phyloP scores from a whole-genome alignment of 2,113 vertebrate species.

The Melanocharis versteri region DNA sequence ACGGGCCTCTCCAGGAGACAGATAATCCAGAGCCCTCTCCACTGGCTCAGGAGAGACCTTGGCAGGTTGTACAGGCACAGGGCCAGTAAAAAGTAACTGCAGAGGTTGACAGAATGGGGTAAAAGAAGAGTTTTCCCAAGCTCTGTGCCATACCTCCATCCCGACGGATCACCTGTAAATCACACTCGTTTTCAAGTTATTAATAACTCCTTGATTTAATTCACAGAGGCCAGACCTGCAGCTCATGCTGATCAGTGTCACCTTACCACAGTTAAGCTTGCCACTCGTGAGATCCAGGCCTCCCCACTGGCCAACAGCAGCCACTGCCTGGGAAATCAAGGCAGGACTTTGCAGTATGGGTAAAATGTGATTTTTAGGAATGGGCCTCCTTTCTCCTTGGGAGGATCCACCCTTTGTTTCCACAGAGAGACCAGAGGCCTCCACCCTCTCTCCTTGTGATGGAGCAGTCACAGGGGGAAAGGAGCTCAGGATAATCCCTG shows the following conservation, averaged over 20 bases:
- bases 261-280: background rate
- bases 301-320: background rate
- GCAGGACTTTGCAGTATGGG: background rate
- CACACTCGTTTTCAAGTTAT: background rate
- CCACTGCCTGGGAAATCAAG: background rate
- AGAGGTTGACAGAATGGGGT: fast-evolving
- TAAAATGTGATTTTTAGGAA: background rate
- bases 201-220: background rate
- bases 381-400: background rate
- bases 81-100: background rate
- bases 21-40: background rate
- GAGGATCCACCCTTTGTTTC: background rate
- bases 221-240: background rate
- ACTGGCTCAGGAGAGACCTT: background rate
- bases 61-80: background rate
- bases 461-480: background rate
- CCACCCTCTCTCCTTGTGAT: fast-evolving
- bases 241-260: fast-evolving
- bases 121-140: background rate
- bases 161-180: background rate
- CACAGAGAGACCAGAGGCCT: background rate
- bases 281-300: background rate
- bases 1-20: fast-evolving
- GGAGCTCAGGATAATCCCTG: background rate
- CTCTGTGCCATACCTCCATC: background rate